These are phyloP conservation scores for Drosophila maculinotata DNA, from an alignment of 2,888 invertebrate genomes.

Conservation along the genomic window DNA sequence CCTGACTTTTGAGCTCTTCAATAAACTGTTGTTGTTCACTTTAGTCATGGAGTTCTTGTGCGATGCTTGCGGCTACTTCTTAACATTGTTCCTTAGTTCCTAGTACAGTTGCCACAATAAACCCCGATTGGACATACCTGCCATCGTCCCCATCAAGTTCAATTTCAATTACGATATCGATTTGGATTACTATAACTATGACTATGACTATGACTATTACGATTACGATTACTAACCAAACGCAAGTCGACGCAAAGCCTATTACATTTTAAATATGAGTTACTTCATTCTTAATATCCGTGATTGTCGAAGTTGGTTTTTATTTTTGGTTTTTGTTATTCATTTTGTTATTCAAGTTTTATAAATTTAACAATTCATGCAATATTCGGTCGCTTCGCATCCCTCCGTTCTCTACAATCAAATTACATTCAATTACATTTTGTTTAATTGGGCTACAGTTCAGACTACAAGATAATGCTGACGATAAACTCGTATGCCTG, in stretches of 20 bases:
- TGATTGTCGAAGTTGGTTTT: slow-evolving; percentile 77
- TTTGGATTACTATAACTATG: slow-evolving; percentile 9
- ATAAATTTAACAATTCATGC: slow-evolving; percentile 21
- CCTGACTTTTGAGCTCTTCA: slow-evolving; percentile 20
- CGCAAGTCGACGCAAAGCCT: slow-evolving; percentile 35
- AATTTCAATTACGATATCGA: slow-evolving; percentile 1
- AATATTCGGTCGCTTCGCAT: slow-evolving; percentile 11
- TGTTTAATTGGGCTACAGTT: slow-evolving; percentile 40
- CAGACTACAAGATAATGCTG: slow-evolving; percentile 62
- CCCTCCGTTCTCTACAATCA: slow-evolving; percentile 25
- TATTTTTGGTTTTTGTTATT: slow-evolving; percentile 24
- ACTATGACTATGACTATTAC: background rate
- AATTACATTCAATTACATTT: slow-evolving; percentile 13
- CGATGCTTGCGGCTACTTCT: slow-evolving; percentile 48
- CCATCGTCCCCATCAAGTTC: slow-evolving; percentile 9
- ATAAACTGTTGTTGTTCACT: slow-evolving; percentile 17
- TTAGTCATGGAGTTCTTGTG: slow-evolving; percentile 48
- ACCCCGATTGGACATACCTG: slow-evolving; percentile 22
- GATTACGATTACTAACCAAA: slow-evolving; percentile 33
- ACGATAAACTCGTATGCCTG: slow-evolving; percentile 39
- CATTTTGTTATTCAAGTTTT: slow-evolving; percentile 22
- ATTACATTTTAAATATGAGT: slow-evolving; percentile 42
- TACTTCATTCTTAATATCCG: slow-evolving; percentile 55
- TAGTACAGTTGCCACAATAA: slow-evolving; percentile 41
- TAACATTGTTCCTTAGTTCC: slow-evolving; percentile 26